Evolutionary conservation across 2,797 vertebrate genomes (phyloP), one percentile per base, ranked within the genome.

Genomic region (Amblyopsis hoosieri): DNA sequence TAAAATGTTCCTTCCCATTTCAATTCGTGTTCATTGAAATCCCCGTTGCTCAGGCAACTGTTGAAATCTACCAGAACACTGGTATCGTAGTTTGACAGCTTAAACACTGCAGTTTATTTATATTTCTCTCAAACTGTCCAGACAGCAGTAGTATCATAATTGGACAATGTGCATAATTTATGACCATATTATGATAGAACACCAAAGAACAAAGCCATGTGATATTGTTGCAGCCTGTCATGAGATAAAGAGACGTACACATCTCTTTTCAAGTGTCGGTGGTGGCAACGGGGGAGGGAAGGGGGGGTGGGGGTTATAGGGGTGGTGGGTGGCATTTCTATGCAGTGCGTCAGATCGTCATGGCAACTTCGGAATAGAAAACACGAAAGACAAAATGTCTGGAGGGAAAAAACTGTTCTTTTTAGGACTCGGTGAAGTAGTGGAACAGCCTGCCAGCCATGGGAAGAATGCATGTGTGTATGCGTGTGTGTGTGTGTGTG

Each of bases 331-430:
- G 47, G 47, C 12, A 83, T 85, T 81, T 72, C 69, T 33, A 62
- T 61, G 66, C 67, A 63, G 71, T 67, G 69, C 85, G 78, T 83
- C 70, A 13, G 23, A 83, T 87, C 42, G 82, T 77, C 86, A 88
- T 86, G 83, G 86, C 75, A 86, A 87, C 80, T 29, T 75, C 66
- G 50, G 61, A 72, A 71, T 60, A 76, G 54, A 68, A 59, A 58
- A 64, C 55, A 23, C 62, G 64, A 60, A 68, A 66, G 17, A 63
- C 56, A 67, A 48, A 65, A 48, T 78, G 59, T 69, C 54, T 56
- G 64, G 67, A 64, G 33, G 58, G 52, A 57, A 54, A 42, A 59
- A 52, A 23, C 12, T 60, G 75, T 68, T 77, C 77, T 80, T 77
- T 76, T 68, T 79, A 46, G 64, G 76, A 71, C 69, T 65, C 7